Base-by-base conservation (phyloP, 2,888 invertebrate species). In the Terebella lapidaria region DNA sequence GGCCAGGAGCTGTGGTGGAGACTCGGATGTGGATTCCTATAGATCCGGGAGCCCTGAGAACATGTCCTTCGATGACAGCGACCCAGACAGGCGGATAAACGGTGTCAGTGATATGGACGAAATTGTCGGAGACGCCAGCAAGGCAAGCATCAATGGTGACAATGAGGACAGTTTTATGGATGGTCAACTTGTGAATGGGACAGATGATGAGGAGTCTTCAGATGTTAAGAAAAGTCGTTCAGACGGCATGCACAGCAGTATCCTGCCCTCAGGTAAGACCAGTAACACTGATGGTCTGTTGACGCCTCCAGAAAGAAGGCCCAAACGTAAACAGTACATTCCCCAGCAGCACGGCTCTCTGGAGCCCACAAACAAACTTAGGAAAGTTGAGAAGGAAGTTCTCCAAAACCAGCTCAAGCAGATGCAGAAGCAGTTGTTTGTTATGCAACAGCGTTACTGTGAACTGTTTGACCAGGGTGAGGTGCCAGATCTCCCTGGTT, bases 171-270 rank as follows among this genome's bases (percentile, higher is more conserved):
- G 45, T 22, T 18, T 18, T 22, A 55, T 45, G 24, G 61, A 59
- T 35, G 52, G 53, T 24, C 29, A 45, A 4, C 45, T 42, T n/a
- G 35, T 42, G 20, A 27, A 51, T 15, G 56, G 57, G 4, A 61
- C 53, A 35, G 56, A 57, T 51, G 29, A 24, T 26, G 63, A 54
- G 1, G 72, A 71, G 30, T 69, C 61, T 27, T 71, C 73, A 57
- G 75, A 75, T 80, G 88, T 91, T 76, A 94, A 94, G 82, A 88
- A 93, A 72, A 93, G 93, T 49, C 88, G 94, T 71, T 93, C 94
- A 68, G 94, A 95, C 83, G 93, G 92, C 81, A 94, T 95, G 74
- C 92, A 94, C 72, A 92, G 91, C 70, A 90, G 90, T 68, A 94
- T 94, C 91, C 87, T 92, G 66, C 88, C 73, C 54, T 71, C 71